Percentiles rank a stretch among this genome's conserved stretches.
Evolutionary conservation across 1,140 invertebrate genomes (phyloP).

Genomic region (Battus philenor): DNA sequence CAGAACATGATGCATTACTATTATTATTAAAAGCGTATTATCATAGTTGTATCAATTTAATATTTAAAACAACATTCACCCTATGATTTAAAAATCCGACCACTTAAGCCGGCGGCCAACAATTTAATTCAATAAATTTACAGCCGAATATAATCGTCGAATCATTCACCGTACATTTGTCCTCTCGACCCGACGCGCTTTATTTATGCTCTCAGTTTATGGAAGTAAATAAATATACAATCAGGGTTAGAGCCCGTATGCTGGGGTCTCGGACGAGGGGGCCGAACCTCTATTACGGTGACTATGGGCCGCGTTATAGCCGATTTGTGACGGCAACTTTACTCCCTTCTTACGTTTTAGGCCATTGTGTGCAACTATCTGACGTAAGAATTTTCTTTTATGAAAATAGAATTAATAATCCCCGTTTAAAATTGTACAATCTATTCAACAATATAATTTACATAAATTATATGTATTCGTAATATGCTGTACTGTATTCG

Average conservation of each 20-base stretch:
- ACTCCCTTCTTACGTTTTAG: too few species aligned
- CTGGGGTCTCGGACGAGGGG: neutral
- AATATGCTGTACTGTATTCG: too few species aligned
- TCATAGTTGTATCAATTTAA: too few species aligned
- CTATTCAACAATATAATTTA: too few species aligned
- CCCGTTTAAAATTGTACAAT: too few species aligned
- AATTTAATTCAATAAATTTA: conserved; percentile 44
- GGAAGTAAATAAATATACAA: conserved; percentile 24
- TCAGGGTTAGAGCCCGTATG: conserved; percentile 20
- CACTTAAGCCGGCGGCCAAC: conserved; percentile 6
- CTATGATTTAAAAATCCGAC: neutral
- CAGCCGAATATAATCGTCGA: conserved; percentile 40
- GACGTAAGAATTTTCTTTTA: too few species aligned
- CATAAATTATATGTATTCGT: too few species aligned
- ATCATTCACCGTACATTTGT: conserved; percentile 38
- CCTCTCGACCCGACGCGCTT: conserved; percentile 19
- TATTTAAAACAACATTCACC: neutral
- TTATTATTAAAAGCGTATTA: neutral
- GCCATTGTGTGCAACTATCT: too few species aligned
- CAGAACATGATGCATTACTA: neutral
- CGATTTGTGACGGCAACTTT: neutral
- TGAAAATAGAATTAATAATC: too few species aligned
- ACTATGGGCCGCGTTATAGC: neutral
- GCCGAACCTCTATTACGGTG: neutral
- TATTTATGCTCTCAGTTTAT: conserved; percentile 23